Conservation (phyloP, 2,888 invertebrate species). For the Nephrotoma guestfalica region DNA sequence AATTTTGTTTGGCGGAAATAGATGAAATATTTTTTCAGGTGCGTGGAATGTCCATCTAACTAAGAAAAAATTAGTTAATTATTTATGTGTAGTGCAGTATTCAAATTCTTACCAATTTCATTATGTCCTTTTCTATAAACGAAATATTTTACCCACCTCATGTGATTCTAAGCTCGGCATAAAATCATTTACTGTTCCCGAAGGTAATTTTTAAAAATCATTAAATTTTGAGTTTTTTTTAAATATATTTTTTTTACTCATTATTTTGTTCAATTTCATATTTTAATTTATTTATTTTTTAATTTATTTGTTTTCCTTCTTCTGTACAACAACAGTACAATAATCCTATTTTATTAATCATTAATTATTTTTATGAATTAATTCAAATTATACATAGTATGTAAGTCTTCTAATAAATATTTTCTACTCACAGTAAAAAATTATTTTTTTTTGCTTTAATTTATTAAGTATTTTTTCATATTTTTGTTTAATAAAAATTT, state of each 20-base stretch:
- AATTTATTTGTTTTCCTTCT: background rate
- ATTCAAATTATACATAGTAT: background rate
- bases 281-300: background rate
- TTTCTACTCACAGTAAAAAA: slow-evolving; percentile 5
- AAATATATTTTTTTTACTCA: background rate
- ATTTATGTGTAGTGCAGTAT: no score
- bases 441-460: background rate
- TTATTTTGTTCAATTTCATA: background rate
- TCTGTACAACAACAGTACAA: background rate
- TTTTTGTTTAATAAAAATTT: background rate
- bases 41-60: no score
- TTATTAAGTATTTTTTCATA: background rate
- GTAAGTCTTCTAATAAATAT: background rate
- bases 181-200: no score
- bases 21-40: no score
- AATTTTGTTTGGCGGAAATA: no score
- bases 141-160: no score
- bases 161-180: no score
- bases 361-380: background rate
- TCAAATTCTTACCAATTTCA: no score
- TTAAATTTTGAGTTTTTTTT: background rate
- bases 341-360: background rate
- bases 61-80: no score
- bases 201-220: background rate
- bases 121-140: no score